Evolutionary conservation across 2,797 vertebrate genomes (phyloP).

Genomic region (Danio aesculapii): DNA sequence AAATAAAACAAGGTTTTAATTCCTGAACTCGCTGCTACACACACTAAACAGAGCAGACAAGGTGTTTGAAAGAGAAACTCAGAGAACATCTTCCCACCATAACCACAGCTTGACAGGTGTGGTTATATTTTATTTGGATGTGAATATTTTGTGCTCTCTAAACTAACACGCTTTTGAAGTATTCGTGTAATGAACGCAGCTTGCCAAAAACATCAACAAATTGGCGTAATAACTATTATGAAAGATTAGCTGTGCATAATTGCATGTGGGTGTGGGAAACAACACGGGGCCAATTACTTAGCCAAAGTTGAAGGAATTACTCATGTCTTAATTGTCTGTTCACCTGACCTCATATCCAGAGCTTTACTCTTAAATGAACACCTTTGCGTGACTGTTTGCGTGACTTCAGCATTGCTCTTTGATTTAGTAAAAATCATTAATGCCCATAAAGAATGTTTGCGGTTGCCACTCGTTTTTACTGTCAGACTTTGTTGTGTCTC

Average conservation of each 20-base stretch:
- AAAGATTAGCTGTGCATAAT: constrained; percentile 2
- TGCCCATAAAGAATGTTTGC: constrained; percentile 51
- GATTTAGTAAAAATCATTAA: constrained; percentile 50
- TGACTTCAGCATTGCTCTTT: constrained; percentile 41
- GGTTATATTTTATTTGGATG: constrained; percentile 37
- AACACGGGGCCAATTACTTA: not conserved
- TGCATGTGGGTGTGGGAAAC: constrained; percentile 11
- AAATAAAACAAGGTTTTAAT: no score
- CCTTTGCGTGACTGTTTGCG: not conserved
- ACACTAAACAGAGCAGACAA: not conserved
- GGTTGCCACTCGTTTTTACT: constrained; percentile 62
- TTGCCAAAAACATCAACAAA: constrained; percentile 29
- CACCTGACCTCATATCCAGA: not conserved
- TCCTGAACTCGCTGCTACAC: no score
- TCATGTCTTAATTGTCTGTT: constrained; percentile 19
- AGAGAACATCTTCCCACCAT: constrained; percentile 18
- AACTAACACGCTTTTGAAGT: constrained; percentile 15
- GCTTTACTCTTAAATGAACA: constrained; percentile 31
- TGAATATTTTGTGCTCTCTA: constrained; percentile 37
- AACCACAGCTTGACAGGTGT: constrained; percentile 48
- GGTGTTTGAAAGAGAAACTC: not conserved
- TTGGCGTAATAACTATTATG: not conserved
- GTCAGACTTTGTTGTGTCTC: constrained; percentile 71
- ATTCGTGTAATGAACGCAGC: constrained; percentile 12
- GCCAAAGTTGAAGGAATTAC: constrained; percentile 1